Percentiles rank a stretch among this genome's conserved stretches.
These are phyloP conservation scores for Chironex yamaguchii DNA, from an alignment of 30 jellyfish, hydroid and myxozoan genomes.

Conservation along the genomic window DNA sequence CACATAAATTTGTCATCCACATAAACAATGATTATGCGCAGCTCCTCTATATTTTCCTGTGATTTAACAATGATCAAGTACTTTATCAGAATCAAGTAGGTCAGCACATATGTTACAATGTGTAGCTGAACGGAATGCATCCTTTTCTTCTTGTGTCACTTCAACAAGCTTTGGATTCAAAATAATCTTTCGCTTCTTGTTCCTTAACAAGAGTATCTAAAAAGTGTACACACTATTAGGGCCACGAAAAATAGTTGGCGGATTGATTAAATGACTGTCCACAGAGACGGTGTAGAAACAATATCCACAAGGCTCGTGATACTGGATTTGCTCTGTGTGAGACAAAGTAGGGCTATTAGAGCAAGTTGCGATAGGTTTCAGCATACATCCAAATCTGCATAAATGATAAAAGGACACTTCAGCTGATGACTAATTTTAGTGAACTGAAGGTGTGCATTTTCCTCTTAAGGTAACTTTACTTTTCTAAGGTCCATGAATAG, in stretches of 20 bases:
- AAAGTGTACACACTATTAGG: conserved; percentile 12
- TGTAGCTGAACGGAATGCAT: conserved; percentile 1
- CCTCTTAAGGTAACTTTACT: conserved; percentile 25
- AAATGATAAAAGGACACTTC: conserved; percentile 41
- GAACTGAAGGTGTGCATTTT: conserved; percentile 1
- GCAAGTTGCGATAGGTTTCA: conserved; percentile 35
- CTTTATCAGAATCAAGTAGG: conserved; percentile 11
- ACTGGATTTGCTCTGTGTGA: too few relatives aligned
- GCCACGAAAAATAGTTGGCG: conserved; percentile 42
- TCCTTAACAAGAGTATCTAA: conserved; percentile 17
- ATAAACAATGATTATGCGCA: conserved; percentile 48
- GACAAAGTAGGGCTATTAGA: background rate
- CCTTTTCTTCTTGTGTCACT: conserved; percentile 12
- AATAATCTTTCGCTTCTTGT: background rate
- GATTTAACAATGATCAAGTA: conserved; percentile 55
- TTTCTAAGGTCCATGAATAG: conserved; percentile 31
- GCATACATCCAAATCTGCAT: conserved; percentile 66
- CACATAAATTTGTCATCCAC: conserved; percentile 57
- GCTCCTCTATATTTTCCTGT: conserved; percentile 70
- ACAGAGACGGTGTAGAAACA: conserved; percentile 19
- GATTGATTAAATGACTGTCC: background rate
- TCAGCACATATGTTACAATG: conserved; percentile 36
- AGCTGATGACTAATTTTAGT: conserved; percentile 4
- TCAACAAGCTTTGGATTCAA: background rate
- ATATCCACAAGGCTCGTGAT: conserved; percentile 56